Percentiles rank a stretch among this genome's conserved stretches.
These are phyloP conservation scores for Gracilinanus agilis DNA, from an alignment of 2,113 vertebrate genomes.

Conservation along the genomic window DNA sequence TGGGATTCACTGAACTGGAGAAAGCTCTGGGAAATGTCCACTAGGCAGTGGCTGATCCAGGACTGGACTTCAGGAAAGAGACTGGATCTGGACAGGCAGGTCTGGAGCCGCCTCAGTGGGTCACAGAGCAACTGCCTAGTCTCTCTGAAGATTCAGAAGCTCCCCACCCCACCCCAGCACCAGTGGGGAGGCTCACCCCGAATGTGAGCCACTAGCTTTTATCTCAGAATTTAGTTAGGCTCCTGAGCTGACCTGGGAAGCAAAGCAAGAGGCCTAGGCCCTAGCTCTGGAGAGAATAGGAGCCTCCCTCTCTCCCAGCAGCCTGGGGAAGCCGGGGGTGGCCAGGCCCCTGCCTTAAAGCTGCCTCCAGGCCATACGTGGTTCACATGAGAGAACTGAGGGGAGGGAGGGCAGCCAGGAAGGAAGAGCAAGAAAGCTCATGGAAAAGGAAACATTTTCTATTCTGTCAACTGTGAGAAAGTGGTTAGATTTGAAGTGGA, in stretches of 20 bases:
- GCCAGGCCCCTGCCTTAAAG: not conserved
- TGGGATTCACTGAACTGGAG: too few relatives aligned
- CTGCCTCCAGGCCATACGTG: not conserved
- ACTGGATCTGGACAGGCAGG: too few relatives aligned
- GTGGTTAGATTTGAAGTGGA: not conserved
- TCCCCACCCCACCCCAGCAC: too few relatives aligned
- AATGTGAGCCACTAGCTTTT: not conserved
- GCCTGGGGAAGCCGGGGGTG: not conserved
- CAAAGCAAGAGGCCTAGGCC: not conserved
- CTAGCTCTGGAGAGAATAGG: not conserved
- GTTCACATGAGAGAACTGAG: not conserved
- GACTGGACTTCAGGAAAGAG: too few relatives aligned
- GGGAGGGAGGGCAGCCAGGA: not conserved
- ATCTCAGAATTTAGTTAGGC: not conserved
- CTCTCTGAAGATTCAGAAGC: not conserved
- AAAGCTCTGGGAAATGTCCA: too few relatives aligned
- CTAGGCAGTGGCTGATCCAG: too few relatives aligned
- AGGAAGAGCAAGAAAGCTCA: not conserved
- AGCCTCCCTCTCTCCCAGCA: not conserved
- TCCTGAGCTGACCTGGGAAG: not conserved
- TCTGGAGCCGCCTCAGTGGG: not conserved
- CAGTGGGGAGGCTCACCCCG: not conserved
- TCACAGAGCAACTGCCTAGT: not conserved
- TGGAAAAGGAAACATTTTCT: not conserved
- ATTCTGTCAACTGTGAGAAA: not conserved